Evolutionary conservation across 2,888 invertebrate genomes (phyloP).

Genomic region (Diogma glabrata): DNA sequence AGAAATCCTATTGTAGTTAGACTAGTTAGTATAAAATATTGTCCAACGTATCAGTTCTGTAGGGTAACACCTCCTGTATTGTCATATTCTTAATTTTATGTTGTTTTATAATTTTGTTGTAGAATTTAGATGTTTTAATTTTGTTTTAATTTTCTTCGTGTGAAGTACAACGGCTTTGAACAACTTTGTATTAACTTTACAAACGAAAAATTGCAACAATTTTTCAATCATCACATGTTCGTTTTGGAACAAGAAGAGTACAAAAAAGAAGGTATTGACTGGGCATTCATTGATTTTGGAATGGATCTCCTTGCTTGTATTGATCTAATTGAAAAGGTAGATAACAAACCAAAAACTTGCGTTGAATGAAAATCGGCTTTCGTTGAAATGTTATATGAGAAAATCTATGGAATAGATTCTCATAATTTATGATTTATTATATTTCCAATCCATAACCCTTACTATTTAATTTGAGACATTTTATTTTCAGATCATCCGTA

Average conservation of each 20-base stretch:
- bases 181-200: constrained; percentile 98
- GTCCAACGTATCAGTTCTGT: no score
- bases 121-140: no score
- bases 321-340: constrained; percentile 90
- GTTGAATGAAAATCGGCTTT: constrained; percentile 22
- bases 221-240: constrained; percentile 99
- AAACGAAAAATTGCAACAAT: constrained; percentile 95
- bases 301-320: constrained; percentile 94
- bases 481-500: not conserved
- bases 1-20: no score
- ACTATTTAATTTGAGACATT: no score
- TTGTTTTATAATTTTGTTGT: no score
- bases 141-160: no score
- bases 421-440: no score
- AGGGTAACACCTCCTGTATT: no score
- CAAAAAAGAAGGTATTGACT: constrained; percentile 86
- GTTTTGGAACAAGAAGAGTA: constrained; percentile 96
- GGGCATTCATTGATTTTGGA: constrained; percentile 96
- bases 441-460: no score
- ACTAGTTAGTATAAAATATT: no score
- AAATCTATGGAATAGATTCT: constrained; percentile 8
- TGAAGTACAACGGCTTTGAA: constrained; percentile 89
- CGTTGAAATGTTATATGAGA: constrained; percentile 8
- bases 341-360: not conserved
- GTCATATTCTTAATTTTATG: no score